Evolutionary conservation across 2,888 invertebrate species (phyloP), one percentile per base, ranked within the genome.

Genomic region (Melieria crassipennis): DNA sequence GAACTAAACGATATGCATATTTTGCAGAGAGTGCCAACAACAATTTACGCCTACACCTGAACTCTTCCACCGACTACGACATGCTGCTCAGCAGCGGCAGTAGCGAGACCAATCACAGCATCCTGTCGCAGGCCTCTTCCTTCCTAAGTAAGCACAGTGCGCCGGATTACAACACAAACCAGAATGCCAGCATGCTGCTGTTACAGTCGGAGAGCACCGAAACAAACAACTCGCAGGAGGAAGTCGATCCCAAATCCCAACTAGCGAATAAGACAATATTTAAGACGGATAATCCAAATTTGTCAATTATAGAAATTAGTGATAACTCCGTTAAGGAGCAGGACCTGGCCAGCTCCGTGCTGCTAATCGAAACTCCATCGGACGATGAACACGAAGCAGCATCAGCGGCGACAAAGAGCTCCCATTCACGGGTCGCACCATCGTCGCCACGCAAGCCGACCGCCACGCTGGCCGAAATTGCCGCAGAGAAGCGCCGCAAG

Each of bases 291-390:
- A 86, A 86, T 80, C 86, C 87, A 75, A 80, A 86, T 78, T 82
- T 85, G 86, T 85, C 87, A 86, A 86, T 86, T 87, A 86, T 87
- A 82, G 86, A 86, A 80, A 86, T 86, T 71, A 85, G 82, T 77
- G 81, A 84, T 76, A 83, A 81, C 75, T 84, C 84, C 13, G 81
- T 81, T 73, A 81, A 81, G 69, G 83, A 82, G 70, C 78, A 76
- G n/a, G 73, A 82, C 73, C 75, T 80, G 2, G 82, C 83, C 71
- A 83, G 83, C 64, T 79, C 84, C 30, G 84, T 86, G 65, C 78
- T 82, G 70, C 77, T 85, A n/a, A 81, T 86, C 69, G 86, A 83
- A 46, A 73, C 78, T 7, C 77, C 81, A 67, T 82, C 82, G 7
- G 81, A 81, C 52, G 83, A 83, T 13, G 82, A 83, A 55, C 11